Evolutionary conservation across 2,113 vertebrate genomes (phyloP), one percentile per base, ranked within the genome.

Genomic region (Hystrix cristata): DNA sequence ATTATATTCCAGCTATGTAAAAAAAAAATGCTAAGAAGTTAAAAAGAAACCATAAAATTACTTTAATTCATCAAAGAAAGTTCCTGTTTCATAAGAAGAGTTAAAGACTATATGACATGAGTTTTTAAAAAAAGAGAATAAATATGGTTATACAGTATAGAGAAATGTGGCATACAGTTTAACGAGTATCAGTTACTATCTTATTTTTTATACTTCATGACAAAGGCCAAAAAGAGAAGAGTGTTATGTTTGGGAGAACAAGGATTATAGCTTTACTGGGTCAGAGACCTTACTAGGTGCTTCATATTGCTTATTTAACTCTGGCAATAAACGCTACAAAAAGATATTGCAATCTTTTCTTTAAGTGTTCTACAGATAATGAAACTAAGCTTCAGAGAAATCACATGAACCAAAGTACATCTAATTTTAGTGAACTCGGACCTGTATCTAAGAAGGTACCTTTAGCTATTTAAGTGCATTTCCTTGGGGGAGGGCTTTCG

Each of bases 161-260:
- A 84, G 59, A 94, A 76, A 55, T 23, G 0, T 19, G 15, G 65
- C 34, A 38, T 12, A 7, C 0, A 64, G 59, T 12, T 65, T 62
- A 85, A 67, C 12, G 80, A 60, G 31, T 76, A 15, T 65, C 23
- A 51, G 51, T 72, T 53, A 64, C 9, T 51, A 51, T 16, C 21
- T 9, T 38, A 21, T 43, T 80, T 90, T 83, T 95, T 93, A 8
- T 43, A 78, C 89, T 91, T 93, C 60, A 87, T 60, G 46, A 65
- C 29, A 90, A 87, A 10, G 8, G 21, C 11, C 48, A 48, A 55
- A 81, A 82, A 93, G 19, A 38, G 48, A 13, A 53, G 34, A 34
- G 19, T 55, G 34, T 27, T 0, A 23, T 23, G 1, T 11, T 18
- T 79, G 38, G 53, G 25, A 1, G 18, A 83, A 46, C 23, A 72